Percentiles rank a stretch among this genome's conserved stretches.
These are phyloP conservation scores for Kradibia gibbosae DNA, from an alignment of 1,140 invertebrate genomes.

Conservation along the genomic window DNA sequence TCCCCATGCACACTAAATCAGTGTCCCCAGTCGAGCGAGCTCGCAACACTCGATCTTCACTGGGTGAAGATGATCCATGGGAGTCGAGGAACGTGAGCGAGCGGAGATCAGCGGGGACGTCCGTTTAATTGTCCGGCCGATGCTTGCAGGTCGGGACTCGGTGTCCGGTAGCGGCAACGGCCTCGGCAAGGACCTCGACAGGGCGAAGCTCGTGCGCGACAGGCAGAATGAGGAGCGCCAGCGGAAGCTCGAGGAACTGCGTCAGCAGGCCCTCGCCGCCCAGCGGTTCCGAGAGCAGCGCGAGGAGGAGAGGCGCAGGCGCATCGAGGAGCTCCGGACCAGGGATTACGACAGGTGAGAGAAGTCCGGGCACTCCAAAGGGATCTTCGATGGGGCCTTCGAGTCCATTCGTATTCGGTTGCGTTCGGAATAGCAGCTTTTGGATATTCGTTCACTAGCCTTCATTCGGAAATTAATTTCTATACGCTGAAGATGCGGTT, in stretches of 20 bases:
- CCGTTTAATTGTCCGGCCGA: not conserved
- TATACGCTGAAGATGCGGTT: too few species aligned
- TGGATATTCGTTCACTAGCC: too few species aligned
- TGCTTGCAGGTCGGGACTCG: constrained; percentile 40
- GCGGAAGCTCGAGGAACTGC: constrained; percentile 87
- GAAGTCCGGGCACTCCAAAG: not conserved
- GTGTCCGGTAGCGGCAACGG: not conserved
- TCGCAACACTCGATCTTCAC: too few species aligned
- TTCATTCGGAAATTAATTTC: too few species aligned
- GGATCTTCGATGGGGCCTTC: too few species aligned
- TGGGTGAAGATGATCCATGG: too few species aligned
- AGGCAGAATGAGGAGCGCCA: constrained; percentile 89
- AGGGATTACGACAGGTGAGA: constrained; percentile 81
- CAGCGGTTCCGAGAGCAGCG: constrained; percentile 90
- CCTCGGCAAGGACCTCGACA: constrained; percentile 55
- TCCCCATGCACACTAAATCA: too few species aligned
- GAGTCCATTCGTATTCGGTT: too few species aligned
- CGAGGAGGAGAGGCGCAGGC: constrained; percentile 84
- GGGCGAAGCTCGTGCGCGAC: constrained; percentile 78
- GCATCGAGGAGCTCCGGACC: constrained; percentile 85
- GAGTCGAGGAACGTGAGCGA: not conserved
- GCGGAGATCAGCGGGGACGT: not conserved
- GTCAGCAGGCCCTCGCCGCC: constrained; percentile 87
- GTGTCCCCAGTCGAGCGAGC: too few species aligned
- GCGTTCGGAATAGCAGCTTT: too few species aligned